Conservation (phyloP, 1,140 invertebrate genomes). For the Pygmarrhopalites habei region DNA sequence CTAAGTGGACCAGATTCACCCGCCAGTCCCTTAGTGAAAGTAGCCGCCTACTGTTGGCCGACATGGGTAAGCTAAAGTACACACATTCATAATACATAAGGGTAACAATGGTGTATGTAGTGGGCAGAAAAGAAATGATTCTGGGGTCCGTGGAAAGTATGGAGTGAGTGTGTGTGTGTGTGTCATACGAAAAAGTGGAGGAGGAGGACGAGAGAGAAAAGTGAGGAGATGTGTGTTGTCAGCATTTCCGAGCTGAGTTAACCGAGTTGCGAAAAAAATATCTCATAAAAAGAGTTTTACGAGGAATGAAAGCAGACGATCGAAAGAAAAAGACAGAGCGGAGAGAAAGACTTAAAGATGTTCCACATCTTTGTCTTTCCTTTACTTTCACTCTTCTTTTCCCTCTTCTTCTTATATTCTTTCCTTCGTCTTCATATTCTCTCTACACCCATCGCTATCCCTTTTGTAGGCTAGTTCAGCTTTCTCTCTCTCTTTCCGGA, state of each 20-base stretch:
- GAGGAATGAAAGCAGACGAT: slow-evolving; percentile 20
- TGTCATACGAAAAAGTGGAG: too few species aligned
- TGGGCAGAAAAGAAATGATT: too few species aligned
- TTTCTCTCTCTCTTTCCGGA: slow-evolving; percentile 15
- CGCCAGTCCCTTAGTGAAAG: too few species aligned
- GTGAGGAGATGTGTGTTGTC: not conserved
- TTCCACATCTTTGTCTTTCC: slow-evolving; percentile 25
- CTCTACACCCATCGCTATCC: not conserved
- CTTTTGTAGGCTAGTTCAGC: slow-evolving; percentile 9
- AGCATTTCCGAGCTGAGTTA: slow-evolving; percentile 31
- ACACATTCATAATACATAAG: too few species aligned
- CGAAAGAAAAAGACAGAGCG: not conserved
- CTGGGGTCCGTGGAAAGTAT: too few species aligned
- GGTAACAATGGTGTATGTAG: too few species aligned
- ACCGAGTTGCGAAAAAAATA: slow-evolving; percentile 31
- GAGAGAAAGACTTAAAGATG: slow-evolving; percentile 20
- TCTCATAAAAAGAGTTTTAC: slow-evolving; percentile 24
- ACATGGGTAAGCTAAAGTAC: too few species aligned
- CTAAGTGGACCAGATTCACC: too few species aligned
- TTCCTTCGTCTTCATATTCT: not conserved
- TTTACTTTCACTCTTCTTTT: not conserved
- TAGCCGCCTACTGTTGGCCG: too few species aligned
- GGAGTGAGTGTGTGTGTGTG: too few species aligned
- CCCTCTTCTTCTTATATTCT: slow-evolving; percentile 11
- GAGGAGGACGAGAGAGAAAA: too few species aligned